A percentile compares a stretch with the other conserved stretches of the same genome.
phyloP scores from a whole-genome alignment of 2,797 vertebrate species.

The Cetoscarus ocellatus region DNA sequence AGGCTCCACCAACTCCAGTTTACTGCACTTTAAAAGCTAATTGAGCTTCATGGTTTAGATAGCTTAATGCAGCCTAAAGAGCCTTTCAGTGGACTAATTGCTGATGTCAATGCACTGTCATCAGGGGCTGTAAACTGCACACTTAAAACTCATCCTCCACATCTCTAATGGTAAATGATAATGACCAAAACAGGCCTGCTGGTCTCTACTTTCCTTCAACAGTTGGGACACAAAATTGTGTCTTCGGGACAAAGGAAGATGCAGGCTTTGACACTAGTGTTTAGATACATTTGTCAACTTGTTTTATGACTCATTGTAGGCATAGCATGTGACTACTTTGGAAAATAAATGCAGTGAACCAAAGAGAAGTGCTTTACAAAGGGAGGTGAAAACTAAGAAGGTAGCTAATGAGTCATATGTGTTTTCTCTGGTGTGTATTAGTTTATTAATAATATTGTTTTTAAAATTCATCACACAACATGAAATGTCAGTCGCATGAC shows the following conservation, averaged over 20 bases:
- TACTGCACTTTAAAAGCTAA: conserved; percentile 55
- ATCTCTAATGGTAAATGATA: conserved; percentile 50
- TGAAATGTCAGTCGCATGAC: too few relatives aligned
- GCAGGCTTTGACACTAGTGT: conserved; percentile 39
- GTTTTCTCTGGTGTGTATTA: too few relatives aligned
- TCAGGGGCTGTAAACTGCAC: conserved; percentile 56
- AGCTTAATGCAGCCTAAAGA: conserved; percentile 69
- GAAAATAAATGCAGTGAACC: conserved; percentile 33
- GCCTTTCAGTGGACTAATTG: conserved; percentile 73
- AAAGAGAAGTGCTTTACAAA: conserved; percentile 8
- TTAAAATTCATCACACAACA: too few relatives aligned
- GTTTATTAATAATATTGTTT: too few relatives aligned
- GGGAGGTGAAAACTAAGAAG: neutral
- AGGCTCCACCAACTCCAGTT: conserved; percentile 40
- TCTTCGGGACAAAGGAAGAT: conserved; percentile 29
- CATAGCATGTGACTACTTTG: conserved; percentile 7
- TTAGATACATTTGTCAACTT: conserved; percentile 51
- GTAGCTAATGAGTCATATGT: too few relatives aligned
- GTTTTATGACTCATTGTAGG: conserved; percentile 7
- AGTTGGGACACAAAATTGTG: conserved; percentile 20
- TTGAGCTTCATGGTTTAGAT: conserved; percentile 59
- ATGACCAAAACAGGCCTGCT: conserved; percentile 5
- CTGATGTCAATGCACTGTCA: conserved; percentile 55
- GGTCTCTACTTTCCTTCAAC: conserved; percentile 28
- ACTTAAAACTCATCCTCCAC: conserved; percentile 54